phyloP scores from a whole-genome alignment of 92 coral and sea anemone species.

The Pocillopora meandrina region DNA sequence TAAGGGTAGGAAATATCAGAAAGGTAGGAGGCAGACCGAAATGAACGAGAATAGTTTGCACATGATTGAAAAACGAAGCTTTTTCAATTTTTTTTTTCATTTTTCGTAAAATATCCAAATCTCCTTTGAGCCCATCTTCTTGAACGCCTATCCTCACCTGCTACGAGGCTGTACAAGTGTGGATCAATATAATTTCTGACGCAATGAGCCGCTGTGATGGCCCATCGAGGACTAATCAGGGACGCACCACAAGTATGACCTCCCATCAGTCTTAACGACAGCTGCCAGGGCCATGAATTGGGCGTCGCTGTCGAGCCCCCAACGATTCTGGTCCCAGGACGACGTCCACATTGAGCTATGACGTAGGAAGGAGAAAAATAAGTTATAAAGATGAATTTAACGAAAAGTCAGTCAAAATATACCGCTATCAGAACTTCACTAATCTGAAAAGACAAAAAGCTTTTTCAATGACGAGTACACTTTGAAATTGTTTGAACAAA shows the following conservation, averaged over 20 bases:
- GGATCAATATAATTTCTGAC: conserved; percentile 34
- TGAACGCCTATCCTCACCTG: conserved; percentile 32
- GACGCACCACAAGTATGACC: conserved; percentile 75
- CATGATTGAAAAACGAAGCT: too few relatives aligned
- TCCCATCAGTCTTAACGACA: conserved; percentile 36
- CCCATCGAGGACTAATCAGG: conserved; percentile 59
- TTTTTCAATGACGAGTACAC: too few relatives aligned
- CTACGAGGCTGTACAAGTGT: conserved; percentile 40
- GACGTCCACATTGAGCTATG: conserved; percentile 48
- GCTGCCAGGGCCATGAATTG: conserved; percentile 73
- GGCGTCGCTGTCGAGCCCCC: conserved; percentile 54
- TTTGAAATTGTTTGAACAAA: too few relatives aligned
- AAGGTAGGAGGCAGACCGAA: too few relatives aligned
- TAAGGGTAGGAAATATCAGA: too few relatives aligned
- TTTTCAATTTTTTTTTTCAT: too few relatives aligned
- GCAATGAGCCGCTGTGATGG: conserved; percentile 68
- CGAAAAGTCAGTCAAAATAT: neutral
- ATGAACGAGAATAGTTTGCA: too few relatives aligned
- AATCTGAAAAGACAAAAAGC: too few relatives aligned
- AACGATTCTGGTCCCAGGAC: conserved; percentile 56
- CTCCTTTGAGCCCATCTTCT: too few relatives aligned
- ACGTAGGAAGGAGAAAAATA: neutral
- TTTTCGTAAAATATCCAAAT: too few relatives aligned
- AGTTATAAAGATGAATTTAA: neutral
- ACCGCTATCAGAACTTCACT: too few relatives aligned